phyloP scores from a whole-genome alignment of 2,888 invertebrate species.

The Sarcophaga rosellei region DNA sequence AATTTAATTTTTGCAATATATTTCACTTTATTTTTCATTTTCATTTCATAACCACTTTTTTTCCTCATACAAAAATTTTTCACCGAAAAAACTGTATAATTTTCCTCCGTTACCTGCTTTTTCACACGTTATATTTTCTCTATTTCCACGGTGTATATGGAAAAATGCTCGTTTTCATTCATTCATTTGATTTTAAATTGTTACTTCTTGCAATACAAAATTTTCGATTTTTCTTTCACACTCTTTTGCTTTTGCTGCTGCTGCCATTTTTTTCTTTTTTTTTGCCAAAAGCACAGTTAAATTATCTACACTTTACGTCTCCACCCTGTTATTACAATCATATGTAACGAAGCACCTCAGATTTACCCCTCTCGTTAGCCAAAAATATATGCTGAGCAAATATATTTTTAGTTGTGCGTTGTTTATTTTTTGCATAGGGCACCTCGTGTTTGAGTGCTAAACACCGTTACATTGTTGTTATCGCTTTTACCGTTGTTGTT shows the following conservation, averaged over 20 bases:
- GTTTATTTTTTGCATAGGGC: constrained; percentile 36
- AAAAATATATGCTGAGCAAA: constrained; percentile 9
- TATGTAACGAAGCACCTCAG: neutral
- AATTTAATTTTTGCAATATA: constrained; percentile 7
- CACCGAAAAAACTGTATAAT: constrained; percentile 3
- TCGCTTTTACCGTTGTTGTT: constrained; percentile 58
- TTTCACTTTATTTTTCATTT: neutral
- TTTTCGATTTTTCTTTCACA: constrained; percentile 54
- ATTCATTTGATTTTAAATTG: constrained; percentile 51
- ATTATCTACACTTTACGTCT: constrained; percentile 47
- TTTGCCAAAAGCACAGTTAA: constrained; percentile 39
- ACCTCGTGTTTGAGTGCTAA: constrained; percentile 37
- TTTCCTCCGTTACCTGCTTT: constrained; percentile 56
- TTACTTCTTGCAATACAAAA: constrained; percentile 63
- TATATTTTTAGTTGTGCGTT: constrained; percentile 25
- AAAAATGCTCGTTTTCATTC: constrained; percentile 47
- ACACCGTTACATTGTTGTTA: constrained; percentile 53
- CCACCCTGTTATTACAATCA: constrained; percentile 44
- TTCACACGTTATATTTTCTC: constrained; percentile 59
- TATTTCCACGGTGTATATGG: constrained; percentile 45
- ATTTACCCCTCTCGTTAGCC: constrained; percentile 5
- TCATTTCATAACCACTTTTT: constrained; percentile 54
- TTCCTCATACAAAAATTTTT: constrained; percentile 18
- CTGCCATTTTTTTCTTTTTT: constrained; percentile 12
- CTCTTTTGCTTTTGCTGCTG: constrained; percentile 25